A percentile compares a stretch with the other conserved stretches of the same genome.
These are phyloP conservation scores for Athalia rosae DNA, from an alignment of 2,888 invertebrate genomes.

Conservation along the genomic window DNA sequence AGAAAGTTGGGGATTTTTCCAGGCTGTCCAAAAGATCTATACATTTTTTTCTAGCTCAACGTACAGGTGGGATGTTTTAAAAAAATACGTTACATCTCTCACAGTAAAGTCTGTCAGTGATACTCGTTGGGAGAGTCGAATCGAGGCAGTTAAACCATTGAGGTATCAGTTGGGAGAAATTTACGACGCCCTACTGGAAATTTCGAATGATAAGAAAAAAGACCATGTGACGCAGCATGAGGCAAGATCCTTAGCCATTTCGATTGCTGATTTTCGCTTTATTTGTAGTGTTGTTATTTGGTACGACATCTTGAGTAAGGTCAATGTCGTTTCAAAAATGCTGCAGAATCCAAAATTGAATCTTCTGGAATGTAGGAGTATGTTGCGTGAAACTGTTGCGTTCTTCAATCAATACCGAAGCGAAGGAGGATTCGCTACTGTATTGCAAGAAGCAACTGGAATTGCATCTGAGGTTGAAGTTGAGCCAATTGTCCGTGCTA, in stretches of 20 bases:
- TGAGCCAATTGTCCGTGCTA: conserved; percentile 27
- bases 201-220: conserved; percentile 41
- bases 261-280: conserved; percentile 33
- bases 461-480: conserved; percentile 31
- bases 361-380: conserved; percentile 5
- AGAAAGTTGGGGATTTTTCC: not conserved
- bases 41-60: conserved; percentile 50
- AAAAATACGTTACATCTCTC: conserved; percentile 48
- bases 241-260: conserved; percentile 27
- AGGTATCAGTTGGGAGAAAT: conserved; percentile 49
- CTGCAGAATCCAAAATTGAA: conserved; percentile 20
- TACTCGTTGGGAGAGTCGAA: conserved; percentile 53
- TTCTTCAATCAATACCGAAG: conserved; percentile 8
- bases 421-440: conserved; percentile 9
- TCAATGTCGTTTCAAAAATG: conserved; percentile 16
- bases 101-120: conserved; percentile 53
- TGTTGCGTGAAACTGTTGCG: not conserved
- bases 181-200: conserved; percentile 50
- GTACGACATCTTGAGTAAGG: conserved; percentile 5
- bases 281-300: conserved; percentile 23
- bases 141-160: conserved; percentile 53
- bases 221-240: conserved; percentile 31
- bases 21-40: not conserved
- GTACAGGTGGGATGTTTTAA: conserved; percentile 51
- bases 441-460: conserved; percentile 23